phyloP scores from a whole-genome alignment of 2,888 invertebrate genomes.

The Epinotia brunnichana region DNA sequence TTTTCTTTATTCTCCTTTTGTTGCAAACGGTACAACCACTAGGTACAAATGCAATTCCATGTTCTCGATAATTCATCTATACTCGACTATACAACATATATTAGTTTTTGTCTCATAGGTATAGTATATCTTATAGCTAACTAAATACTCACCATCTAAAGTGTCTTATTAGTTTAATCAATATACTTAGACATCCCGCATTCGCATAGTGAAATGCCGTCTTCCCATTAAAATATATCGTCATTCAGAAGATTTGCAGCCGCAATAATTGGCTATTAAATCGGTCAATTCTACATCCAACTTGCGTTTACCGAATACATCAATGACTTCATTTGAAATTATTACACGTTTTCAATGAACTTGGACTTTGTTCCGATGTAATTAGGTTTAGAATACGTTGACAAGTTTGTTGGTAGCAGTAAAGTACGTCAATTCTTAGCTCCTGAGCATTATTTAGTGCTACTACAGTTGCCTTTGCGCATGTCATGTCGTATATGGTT shows the following conservation, averaged over 20 bases:
- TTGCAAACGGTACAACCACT: no score
- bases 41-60: no score
- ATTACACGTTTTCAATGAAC: slow-evolving; percentile 11
- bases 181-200: slow-evolving; percentile 3
- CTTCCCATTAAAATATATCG: slow-evolving; percentile 45
- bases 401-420: slow-evolving; percentile 8
- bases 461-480: slow-evolving; percentile 25
- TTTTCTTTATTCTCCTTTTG: no score
- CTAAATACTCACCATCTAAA: no score
- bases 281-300: slow-evolving; percentile 47
- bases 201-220: background rate
- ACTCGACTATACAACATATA: no score
- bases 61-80: no score
- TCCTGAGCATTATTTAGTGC: slow-evolving; percentile 36
- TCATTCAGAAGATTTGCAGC: slow-evolving; percentile 48
- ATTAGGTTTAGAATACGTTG: slow-evolving; percentile 12
- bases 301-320: slow-evolving; percentile 28
- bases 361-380: slow-evolving; percentile 18
- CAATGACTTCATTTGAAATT: slow-evolving; percentile 47
- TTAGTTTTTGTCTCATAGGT: no score
- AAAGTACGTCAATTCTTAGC: slow-evolving; percentile 17
- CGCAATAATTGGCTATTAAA: slow-evolving; percentile 57
- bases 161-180: background rate
- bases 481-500: slow-evolving; percentile 37
- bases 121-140: no score